Evolutionary conservation across 2,888 invertebrate genomes (phyloP), one percentile per base, ranked within the genome.

Genomic region (Chloromyia formosa): DNA sequence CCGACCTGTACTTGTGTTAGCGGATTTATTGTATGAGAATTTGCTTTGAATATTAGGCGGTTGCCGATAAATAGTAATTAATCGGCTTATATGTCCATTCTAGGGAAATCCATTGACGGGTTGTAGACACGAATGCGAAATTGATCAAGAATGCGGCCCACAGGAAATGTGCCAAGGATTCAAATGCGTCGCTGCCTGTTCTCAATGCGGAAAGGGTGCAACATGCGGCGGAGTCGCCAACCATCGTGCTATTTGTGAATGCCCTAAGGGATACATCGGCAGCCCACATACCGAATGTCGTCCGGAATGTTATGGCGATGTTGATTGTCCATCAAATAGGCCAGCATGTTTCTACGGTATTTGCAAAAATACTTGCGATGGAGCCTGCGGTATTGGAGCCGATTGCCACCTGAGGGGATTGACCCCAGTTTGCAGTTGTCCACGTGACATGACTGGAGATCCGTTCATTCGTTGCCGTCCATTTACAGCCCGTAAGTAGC

Each of bases 381-480:
- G 92, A 66, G 92, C 92, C 5, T 95, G 94, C 80, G 95, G 94
- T 56, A 86, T 90, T 16, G 90, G 91, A 77, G 95, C 95, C 1
- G 92, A 94, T 80, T 95, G 95, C 84, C 89, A 91, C 80, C 88
- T 94, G 54, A 88, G 93, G 60, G 93, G 91, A 2, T 87, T 93
- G 71, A 94, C 93, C 4, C 94, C 95, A 0, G 90, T 95, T 16
- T 95, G 95, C 84, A 93, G 93, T 74, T 95, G 95, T 83, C 94
- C 95, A 0, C 90, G 89, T 81, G 92, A 94, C 81, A 94, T 93
- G 92, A 94, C 94, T 23, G 95, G 95, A 1, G 91, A 95, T 87
- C 95, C 95, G 2, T 95, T 94, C 85, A 87, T 90, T 1, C 88
- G 88, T 82, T 95, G 95, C 86, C 89, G 94, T 79, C 93, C 92